Evolutionary conservation across 2,888 invertebrate genomes (phyloP).

Genomic region (Homarus gammarus): DNA sequence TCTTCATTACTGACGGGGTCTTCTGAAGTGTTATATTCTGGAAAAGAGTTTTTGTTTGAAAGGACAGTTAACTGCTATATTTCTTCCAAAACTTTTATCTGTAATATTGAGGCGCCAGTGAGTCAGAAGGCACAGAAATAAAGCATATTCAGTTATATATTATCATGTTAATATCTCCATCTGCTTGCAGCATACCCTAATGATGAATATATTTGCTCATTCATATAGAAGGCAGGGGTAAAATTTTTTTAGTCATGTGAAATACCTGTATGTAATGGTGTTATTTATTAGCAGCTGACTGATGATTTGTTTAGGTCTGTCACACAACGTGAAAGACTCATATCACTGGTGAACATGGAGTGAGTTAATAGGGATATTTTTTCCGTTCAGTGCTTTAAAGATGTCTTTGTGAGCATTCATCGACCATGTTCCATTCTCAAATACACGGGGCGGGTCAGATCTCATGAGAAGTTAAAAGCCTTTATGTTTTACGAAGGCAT

Average conservation of each 20-base stretch:
- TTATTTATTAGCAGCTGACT: background rate
- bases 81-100: background rate
- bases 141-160: background rate
- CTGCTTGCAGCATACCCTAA: background rate
- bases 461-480: background rate
- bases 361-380: background rate
- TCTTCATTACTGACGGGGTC: constrained; percentile 12
- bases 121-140: background rate
- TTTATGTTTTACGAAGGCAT: background rate
- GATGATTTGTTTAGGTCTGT: background rate
- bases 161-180: too few species aligned
- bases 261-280: too few species aligned
- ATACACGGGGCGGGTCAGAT: too few species aligned
- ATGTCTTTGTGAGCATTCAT: too few species aligned
- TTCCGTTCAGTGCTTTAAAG: background rate
- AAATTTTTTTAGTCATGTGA: background rate
- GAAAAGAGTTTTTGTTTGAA: background rate
- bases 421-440: too few species aligned
- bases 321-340: background rate
- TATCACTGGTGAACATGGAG: background rate
- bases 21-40: background rate
- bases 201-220: background rate
- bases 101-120: background rate
- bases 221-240: background rate
- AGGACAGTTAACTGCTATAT: background rate